Evolutionary conservation across 2,113 vertebrate species (phyloP).

Genomic region (Pimephales promelas): DNA sequence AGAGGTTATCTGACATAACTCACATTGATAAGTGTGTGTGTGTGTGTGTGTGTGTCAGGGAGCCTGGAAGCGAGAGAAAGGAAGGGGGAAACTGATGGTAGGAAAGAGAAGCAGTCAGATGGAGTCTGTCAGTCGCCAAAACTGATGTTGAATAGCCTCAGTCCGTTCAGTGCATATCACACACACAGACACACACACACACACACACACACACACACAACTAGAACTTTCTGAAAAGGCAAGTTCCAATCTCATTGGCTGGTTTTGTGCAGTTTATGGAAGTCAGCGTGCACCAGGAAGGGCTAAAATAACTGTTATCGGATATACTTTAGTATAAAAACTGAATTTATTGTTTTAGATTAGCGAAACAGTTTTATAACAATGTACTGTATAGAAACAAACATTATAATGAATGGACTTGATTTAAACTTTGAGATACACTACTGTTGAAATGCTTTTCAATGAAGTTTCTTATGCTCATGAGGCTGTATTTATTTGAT

Average conservation of each 20-base stretch:
- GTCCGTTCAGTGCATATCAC: not conserved
- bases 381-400: too few relatives aligned
- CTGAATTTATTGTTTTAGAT: too few relatives aligned
- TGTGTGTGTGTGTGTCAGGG: not conserved
- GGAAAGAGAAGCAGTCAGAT: not conserved
- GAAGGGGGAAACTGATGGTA: not conserved
- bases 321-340: too few relatives aligned
- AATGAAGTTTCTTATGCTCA: too few relatives aligned
- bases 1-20: conserved; percentile 21
- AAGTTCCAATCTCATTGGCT: not conserved
- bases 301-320: not conserved
- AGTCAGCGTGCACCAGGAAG: not conserved
- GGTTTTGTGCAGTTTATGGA: not conserved
- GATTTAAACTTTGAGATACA: too few relatives aligned
- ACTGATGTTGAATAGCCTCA: not conserved
- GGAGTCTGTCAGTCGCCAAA: conserved; percentile 6
- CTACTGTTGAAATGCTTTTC: too few relatives aligned
- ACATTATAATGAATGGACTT: too few relatives aligned
- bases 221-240: not conserved
- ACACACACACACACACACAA: too few relatives aligned
- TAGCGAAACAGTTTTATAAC: too few relatives aligned
- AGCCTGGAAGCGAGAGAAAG: not conserved
- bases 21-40: not conserved
- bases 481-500: too few relatives aligned
- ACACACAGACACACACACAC: too few relatives aligned